phyloP scores from a whole-genome alignment of 2,888 invertebrate genomes.

The Eristalis intricaria region DNA sequence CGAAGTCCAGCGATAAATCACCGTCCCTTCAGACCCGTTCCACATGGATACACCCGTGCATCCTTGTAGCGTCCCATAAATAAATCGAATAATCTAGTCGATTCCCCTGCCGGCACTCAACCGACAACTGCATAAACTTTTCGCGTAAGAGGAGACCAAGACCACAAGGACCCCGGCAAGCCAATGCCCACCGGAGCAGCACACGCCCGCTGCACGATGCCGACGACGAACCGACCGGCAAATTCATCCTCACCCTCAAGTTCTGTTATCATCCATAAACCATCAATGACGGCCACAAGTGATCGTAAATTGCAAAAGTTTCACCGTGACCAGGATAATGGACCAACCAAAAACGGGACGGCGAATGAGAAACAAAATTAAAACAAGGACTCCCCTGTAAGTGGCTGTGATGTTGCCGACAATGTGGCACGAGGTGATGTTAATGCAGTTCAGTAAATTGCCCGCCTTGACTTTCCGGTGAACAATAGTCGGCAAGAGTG shows the following conservation, averaged over 20 bases:
- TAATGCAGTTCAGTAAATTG: no score
- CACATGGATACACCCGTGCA: background rate
- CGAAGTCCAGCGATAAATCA: background rate
- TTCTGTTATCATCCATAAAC: constrained; percentile 67
- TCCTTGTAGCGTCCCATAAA: background rate
- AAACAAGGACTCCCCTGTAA: constrained; percentile 25
- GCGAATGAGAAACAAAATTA: constrained; percentile 26
- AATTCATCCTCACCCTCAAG: constrained; percentile 61
- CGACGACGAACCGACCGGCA: constrained; percentile 4
- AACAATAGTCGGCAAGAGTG: no score
- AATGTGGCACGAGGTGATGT: no score
- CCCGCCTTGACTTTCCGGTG: background rate
- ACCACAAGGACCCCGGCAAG: background rate
- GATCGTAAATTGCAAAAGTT: constrained; percentile 69
- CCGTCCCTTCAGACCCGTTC: background rate
- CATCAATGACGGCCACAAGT: constrained; percentile 62
- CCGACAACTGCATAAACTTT: constrained; percentile 54
- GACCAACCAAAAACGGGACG: background rate
- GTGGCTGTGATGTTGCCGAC: no score
- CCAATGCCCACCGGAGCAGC: background rate
- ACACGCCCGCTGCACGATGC: background rate
- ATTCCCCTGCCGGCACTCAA: constrained; percentile 9
- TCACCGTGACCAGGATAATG: constrained; percentile 13
- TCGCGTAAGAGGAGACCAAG: background rate
- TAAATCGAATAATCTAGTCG: constrained; percentile 22